phyloP scores from a whole-genome alignment of 1,140 invertebrate species.

The Sycobia sp. region DNA sequence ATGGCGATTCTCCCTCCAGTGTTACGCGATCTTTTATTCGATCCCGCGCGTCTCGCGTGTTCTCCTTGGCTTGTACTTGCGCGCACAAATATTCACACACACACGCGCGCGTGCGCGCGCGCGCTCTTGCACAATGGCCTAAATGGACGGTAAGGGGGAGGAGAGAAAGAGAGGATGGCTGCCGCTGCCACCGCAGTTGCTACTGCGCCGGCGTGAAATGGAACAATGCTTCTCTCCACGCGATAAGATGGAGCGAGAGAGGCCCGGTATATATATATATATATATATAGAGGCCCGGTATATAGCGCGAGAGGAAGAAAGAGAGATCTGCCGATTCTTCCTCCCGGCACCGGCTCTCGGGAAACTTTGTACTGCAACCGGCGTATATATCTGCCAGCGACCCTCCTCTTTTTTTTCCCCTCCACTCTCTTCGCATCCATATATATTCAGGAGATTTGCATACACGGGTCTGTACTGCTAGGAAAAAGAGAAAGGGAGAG shows the following conservation, averaged over 20 bases:
- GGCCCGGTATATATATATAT: too few species aligned
- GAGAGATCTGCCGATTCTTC: background rate
- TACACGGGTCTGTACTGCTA: too few species aligned
- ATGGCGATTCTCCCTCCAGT: conserved; percentile 50
- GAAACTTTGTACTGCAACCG: too few species aligned
- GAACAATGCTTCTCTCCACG: conserved; percentile 19
- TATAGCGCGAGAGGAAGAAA: background rate
- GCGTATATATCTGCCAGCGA: background rate
- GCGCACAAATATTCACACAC: background rate
- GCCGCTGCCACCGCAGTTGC: background rate
- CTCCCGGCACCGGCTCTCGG: too few species aligned
- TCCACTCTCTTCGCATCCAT: background rate
- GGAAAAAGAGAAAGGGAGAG: too few species aligned
- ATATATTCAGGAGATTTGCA: conserved; percentile 23
- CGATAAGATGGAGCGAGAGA: conserved; percentile 17
- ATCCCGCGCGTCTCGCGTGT: too few species aligned
- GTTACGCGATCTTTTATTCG: conserved; percentile 47
- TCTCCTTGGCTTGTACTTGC: background rate
- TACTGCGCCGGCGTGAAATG: conserved; percentile 1
- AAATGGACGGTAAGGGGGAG: background rate
- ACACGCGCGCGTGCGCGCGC: background rate
- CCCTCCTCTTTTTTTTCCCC: background rate
- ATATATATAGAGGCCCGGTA: too few species aligned
- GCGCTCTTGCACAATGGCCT: background rate
- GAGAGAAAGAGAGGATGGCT: background rate